Percentiles rank a stretch among this genome's conserved stretches.
phyloP scores from a whole-genome alignment of 2,113 vertebrate genomes.

The Fulmarus glacialis region DNA sequence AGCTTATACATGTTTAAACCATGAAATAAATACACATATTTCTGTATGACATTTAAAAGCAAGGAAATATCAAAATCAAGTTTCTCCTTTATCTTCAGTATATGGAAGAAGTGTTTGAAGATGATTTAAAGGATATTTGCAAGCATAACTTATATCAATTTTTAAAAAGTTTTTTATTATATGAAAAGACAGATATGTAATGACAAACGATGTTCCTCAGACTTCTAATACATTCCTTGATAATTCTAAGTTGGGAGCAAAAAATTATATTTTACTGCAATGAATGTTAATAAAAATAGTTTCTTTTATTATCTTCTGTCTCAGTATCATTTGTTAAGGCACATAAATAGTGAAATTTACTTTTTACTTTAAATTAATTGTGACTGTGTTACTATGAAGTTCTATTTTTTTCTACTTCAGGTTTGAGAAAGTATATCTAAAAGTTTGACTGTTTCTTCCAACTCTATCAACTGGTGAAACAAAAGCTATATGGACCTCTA shows the following conservation, averaged over 20 bases:
- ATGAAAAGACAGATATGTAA: constrained; percentile 10
- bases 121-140: constrained; percentile 36
- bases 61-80: constrained; percentile 5
- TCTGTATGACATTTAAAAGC: background rate
- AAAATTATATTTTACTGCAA: background rate
- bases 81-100: background rate
- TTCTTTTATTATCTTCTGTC: background rate
- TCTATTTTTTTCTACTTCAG: background rate
- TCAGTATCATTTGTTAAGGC: background rate
- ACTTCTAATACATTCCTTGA: background rate
- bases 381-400: background rate
- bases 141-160: constrained; percentile 8
- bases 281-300: background rate
- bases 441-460: background rate
- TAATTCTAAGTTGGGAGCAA: background rate
- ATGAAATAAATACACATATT: background rate
- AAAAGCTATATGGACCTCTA: background rate
- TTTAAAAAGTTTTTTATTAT: constrained; percentile 39
- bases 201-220: background rate
- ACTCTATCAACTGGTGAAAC: background rate
- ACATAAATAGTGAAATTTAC: background rate
- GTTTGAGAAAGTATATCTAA: background rate
- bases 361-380: background rate
- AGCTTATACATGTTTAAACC: background rate
- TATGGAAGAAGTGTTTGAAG: background rate